Evolutionary conservation across 2,113 vertebrate species (phyloP), one percentile per base, ranked within the genome.

Genomic region (Amblyopsis rosae): DNA sequence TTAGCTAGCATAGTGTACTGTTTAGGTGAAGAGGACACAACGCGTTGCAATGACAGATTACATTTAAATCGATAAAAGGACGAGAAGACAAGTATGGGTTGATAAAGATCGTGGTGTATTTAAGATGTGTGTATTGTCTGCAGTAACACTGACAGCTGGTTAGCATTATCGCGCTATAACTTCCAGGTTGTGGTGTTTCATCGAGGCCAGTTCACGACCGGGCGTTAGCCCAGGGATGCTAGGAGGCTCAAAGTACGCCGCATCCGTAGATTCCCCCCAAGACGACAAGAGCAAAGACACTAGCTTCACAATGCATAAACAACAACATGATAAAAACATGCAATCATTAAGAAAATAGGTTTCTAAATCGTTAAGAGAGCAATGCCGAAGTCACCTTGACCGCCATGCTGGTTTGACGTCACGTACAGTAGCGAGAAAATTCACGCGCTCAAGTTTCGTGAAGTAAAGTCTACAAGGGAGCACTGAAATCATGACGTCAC

Each of bases 321-420:
- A 12, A 45, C n/a, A 58, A 75, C 57, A 65, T n/a, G n/a, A 26
- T 6, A 32, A 35, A 32, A 67, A 69, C 78, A 76, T 57, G 74
- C 70, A 65, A 33, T 46, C 33, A 54, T 15, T 32, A 17, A 59
- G 65, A 70, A 41, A 7, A 79, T 11, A 79, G 13, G 58, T 53
- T 61, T 79, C 17, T 70, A 76, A 80, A 69, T 55, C 65, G 82
- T 59, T n/a, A 71, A 47, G 65, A 76, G 64, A 86, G 84, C 73
- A 78, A 87, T 86, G 87, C 92, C 84, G 90, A 94, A 97, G 95
- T 98, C 96, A 98, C 96, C 96, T 98, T 97, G 96, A 94, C 95
- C 95, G 96, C 95, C 96, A 98, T 98, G 94, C 94, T 98, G 94
- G 86, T 89, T 85, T 93, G 94, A 94, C 91, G 93, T 94, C 92